Percentiles rank a stretch among this genome's conserved stretches.
These are phyloP conservation scores for Acanthis flammea DNA, from an alignment of 2,797 vertebrate species.

Conservation along the genomic window DNA sequence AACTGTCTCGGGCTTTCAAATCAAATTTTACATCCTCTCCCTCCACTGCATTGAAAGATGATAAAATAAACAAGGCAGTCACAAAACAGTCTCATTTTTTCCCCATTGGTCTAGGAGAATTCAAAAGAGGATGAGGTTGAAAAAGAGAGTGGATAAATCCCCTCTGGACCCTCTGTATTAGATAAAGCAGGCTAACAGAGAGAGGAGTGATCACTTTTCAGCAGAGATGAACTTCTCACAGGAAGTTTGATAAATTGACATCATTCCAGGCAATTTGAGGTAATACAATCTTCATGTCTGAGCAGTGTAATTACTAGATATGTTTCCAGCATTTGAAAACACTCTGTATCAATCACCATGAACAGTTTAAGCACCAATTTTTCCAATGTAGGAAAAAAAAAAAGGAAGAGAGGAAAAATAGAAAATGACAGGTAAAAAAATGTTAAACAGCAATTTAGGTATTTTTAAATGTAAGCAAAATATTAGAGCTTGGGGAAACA, in stretches of 20 bases:
- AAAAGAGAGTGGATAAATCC: slow-evolving; percentile 37
- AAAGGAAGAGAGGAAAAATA: not conserved
- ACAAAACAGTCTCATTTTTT: not conserved
- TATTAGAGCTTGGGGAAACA: not conserved
- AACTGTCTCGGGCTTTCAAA: slow-evolving; percentile 44
- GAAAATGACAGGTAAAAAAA: not conserved
- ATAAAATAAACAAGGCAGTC: slow-evolving; percentile 44
- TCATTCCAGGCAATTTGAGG: slow-evolving; percentile 64
- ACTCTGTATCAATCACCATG: slow-evolving; percentile 20
- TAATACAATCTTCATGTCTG: slow-evolving; percentile 63
- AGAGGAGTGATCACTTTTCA: slow-evolving; percentile 31
- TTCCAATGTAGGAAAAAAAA: not conserved
- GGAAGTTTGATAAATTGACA: slow-evolving; percentile 67
- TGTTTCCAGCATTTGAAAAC: slow-evolving; percentile 43
- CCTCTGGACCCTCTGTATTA: slow-evolving; percentile 38
- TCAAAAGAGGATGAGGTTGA: slow-evolving; percentile 23
- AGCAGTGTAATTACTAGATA: slow-evolving; percentile 62
- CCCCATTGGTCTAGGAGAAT: slow-evolving; percentile 1
- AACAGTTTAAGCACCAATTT: not conserved
- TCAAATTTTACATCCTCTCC: slow-evolving; percentile 37
- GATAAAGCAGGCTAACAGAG: slow-evolving; percentile 51
- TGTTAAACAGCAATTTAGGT: not conserved
- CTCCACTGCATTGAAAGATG: not conserved
- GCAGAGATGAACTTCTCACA: slow-evolving; percentile 41
- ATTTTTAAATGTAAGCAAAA: not conserved